Conservation (phyloP, 2,888 invertebrate genomes). For the Liposcelis brunnea region DNA sequence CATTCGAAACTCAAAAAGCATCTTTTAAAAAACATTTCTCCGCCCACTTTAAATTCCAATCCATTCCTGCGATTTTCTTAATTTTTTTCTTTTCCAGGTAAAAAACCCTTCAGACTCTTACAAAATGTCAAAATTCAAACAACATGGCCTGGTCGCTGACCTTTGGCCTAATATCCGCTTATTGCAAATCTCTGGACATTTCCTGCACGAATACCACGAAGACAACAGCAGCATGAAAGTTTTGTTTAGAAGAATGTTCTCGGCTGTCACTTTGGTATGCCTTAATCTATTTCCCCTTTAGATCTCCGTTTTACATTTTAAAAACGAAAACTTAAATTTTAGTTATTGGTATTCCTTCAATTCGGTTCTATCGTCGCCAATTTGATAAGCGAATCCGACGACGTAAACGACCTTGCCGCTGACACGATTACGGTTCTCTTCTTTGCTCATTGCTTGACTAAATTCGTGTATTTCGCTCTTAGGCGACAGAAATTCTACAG, state of each 20-base stretch:
- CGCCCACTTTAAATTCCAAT: too few species aligned
- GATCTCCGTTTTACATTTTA: too few species aligned
- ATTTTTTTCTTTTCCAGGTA: background rate
- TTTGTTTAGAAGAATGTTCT: constrained; percentile 25
- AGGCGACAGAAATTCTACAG: constrained; percentile 48
- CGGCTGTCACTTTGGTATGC: constrained; percentile 17
- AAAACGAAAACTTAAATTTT: background rate
- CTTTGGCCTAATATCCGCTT: constrained; percentile 65
- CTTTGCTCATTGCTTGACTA: constrained; percentile 60
- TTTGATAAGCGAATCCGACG: constrained; percentile 50
- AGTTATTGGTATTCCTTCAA: constrained; percentile 39
- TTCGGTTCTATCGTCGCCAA: constrained; percentile 46
- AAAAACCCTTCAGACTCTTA: background rate
- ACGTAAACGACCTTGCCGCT: constrained; percentile 52
- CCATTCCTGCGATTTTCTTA: too few species aligned
- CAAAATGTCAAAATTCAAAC: constrained; percentile 36
- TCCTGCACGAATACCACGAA: constrained; percentile 55
- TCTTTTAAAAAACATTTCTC: too few species aligned
- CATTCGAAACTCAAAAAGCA: too few species aligned
- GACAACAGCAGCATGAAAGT: constrained; percentile 24
- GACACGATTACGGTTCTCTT: constrained; percentile 70
- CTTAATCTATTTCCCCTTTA: too few species aligned
- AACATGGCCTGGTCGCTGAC: constrained; percentile 61
- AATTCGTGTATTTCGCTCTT: constrained; percentile 52
- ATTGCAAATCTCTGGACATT: constrained; percentile 62